Evolutionary conservation across 2,888 invertebrate species (phyloP).

Genomic region (Calliphora vomitoria): DNA sequence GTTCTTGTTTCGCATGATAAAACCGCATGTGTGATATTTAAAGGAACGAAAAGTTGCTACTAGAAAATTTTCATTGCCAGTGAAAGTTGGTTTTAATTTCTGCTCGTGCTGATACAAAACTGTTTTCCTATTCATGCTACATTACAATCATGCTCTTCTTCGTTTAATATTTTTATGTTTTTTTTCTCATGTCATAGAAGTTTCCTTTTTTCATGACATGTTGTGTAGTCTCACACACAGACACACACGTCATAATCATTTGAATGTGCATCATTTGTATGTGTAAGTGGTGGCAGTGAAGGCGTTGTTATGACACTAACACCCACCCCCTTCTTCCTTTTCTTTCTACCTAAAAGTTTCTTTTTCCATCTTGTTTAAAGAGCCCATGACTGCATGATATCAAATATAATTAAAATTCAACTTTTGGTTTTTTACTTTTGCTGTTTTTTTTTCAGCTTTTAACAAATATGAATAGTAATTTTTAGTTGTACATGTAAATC

Average conservation of each 20-base stretch:
- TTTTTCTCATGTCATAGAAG: conserved; percentile 41
- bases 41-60: conserved; percentile 9
- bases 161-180: not conserved
- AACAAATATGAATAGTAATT: conserved; percentile 38
- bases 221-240: not conserved
- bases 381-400: conserved; percentile 39
- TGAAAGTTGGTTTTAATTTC: conserved; percentile 36
- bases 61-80: conserved; percentile 45
- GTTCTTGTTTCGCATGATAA: conserved; percentile 30
- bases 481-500: not conserved
- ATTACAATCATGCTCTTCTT: conserved; percentile 33
- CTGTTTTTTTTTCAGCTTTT: not conserved
- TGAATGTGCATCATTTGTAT: conserved; percentile 21
- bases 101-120: conserved; percentile 7
- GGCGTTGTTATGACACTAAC: not conserved
- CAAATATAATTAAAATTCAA: conserved; percentile 55
- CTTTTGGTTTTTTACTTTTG: conserved; percentile 1
- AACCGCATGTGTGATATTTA: conserved; percentile 49
- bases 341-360: conserved; percentile 4
- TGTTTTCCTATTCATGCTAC: conserved; percentile 49
- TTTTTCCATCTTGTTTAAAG: not conserved
- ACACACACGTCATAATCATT: not conserved
- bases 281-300: not conserved
- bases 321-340: not conserved
- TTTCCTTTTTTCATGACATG: conserved; percentile 35